phyloP scores from a whole-genome alignment of 53 echinoderm and acorn worm species.

The Henricia sp. region DNA sequence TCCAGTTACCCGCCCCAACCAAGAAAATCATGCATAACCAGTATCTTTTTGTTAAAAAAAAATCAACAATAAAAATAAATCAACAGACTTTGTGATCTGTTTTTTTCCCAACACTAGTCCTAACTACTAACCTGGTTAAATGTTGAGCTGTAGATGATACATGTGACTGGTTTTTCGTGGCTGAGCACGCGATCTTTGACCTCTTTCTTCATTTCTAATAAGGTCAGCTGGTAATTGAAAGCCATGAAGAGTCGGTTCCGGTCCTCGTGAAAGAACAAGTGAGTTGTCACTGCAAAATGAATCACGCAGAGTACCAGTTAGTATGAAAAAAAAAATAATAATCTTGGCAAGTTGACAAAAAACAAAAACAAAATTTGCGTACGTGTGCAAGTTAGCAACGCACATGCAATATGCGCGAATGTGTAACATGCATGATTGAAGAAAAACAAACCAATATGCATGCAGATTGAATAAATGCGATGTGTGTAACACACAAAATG shows the following conservation, averaged over 20 bases:
- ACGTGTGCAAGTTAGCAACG: background rate
- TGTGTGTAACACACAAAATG: background rate
- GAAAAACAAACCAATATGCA: background rate
- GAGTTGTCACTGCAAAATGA: constrained; percentile 70
- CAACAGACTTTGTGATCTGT: too few species aligned
- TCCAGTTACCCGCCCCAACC: too few species aligned
- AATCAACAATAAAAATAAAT: too few species aligned
- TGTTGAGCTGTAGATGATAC: constrained; percentile 85
- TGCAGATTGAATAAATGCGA: background rate
- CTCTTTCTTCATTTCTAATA: constrained; percentile 95
- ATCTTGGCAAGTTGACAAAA: background rate
- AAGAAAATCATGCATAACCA: too few species aligned
- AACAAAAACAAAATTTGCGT: background rate
- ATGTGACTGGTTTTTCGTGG: constrained; percentile 87
- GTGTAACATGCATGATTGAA: background rate
- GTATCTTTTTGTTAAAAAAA: too few species aligned
- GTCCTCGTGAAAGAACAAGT: constrained; percentile 92
- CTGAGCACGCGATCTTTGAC: constrained; percentile 92
- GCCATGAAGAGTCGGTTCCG: constrained; percentile 84
- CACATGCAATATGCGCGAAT: background rate
- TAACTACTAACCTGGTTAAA: constrained; percentile 94
- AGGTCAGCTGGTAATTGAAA: constrained; percentile 93
- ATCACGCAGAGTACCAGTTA: background rate
- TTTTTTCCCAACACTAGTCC: too few species aligned
- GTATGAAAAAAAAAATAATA: background rate